Evolutionary conservation across 1,140 invertebrate genomes (phyloP), one percentile per base, ranked within the genome.

Genomic region (Lepidostoma basale): DNA sequence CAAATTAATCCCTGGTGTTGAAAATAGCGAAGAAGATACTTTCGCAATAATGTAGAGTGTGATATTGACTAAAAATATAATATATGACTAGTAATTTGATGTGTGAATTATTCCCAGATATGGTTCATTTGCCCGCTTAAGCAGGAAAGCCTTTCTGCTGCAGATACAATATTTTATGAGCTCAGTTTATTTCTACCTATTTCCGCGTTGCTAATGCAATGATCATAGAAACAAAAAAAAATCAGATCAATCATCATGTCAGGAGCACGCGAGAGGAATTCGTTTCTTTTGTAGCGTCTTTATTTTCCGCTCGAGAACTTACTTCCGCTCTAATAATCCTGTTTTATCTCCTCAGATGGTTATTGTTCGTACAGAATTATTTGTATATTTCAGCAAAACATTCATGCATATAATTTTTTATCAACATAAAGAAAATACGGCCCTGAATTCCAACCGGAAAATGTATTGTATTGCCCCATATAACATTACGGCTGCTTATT

Each of bases 221-320:
- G 45, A 49, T 49, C 45, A 49, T 23, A 49, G 45, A n/a, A 8
- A 25, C 12, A 49, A 49, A 49, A 49, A 49, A 23, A n/a, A n/a
- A n/a, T n/a, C n/a, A n/a, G 45, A 49, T 49, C 45, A 20, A 49
- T 49, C 45, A 49, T 23, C 45, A 12, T 49, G 45, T 49, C 45
- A 23, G 8, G 22, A 49, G 1, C 45, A 49, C 22, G n/a, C 45
- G 5, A 20, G 18, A 23, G 22, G 18, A 49, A 49, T 49, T 49
- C 25, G 20, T 23, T 25, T 36, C 18, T 49, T 26, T 5, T 47
- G 44, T n/a, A n/a, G n/a, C n/a, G n/a, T n/a, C n/a, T n/a, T n/a
- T n/a, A n/a, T 20, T 47, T 47, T 47, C 14, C 22, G 45, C 23
- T 3, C 1, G 45, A 49, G 25, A 49, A 23, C 45, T 22, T 49